Evolutionary conservation across 2,888 invertebrate genomes (phyloP), one percentile per base, ranked within the genome.

Genomic region (Linnaemya tessellans): DNA sequence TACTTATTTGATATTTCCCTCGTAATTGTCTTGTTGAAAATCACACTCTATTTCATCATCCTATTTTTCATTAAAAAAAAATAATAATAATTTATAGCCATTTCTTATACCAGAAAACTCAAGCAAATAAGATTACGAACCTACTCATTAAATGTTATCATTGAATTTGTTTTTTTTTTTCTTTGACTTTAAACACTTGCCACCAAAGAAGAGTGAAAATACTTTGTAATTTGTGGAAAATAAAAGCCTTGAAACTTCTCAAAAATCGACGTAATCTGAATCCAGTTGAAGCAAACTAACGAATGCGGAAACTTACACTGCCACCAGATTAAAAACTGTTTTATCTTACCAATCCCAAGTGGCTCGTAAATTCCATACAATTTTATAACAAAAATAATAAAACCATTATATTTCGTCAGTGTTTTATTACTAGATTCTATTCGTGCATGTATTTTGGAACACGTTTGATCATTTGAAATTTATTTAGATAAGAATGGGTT

Each of bases 101-200:
- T 64, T 64, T 64, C 41, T 64, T 41, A 43, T 41, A 64, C 18
- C 22, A 64, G 60, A 15, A 35, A 60, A 35, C 13, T 60, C 18
- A 60, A 35, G n/a, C 18, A 38, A 60, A 35, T 30, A 9, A 15
- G n/a, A n/a, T 8, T 58, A 30, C 30, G n/a, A n/a, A 58, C 58
- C 13, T 4, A 22, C 8, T 41, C 11, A 41, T 62, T 62, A 13
- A 8, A 41, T 58, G 30, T 30, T 30, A 62, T 41, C 13, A 43
- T 41, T 58, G 30, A 18, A 22, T 15, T 64, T 41, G 22, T 41
- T 22, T 22, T 10, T 9, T n/a, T 35, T 18, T 18, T 20, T 54
- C 54, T 25, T 18, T 54, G 22, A n/a, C 30, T 30, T n/a, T 30
- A 25, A 30, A 58, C 15, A 30, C 25, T 9, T 18, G 18, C 18